Evolutionary conservation across 2,888 invertebrate genomes (phyloP).

Genomic region (Choreutis nemorana): DNA sequence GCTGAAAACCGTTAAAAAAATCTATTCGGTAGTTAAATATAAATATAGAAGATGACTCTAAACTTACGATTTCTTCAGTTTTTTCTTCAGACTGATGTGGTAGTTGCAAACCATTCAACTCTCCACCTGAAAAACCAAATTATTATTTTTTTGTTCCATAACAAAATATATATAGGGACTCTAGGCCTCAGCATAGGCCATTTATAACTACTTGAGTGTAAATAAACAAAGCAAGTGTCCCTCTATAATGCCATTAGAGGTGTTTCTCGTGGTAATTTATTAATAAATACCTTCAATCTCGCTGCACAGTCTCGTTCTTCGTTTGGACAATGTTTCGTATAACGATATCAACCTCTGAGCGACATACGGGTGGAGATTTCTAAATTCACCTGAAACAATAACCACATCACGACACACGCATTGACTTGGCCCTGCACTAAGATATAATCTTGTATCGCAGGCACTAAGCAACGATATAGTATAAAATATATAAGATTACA

Average conservation of each 20-base stretch:
- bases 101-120: constrained; percentile 37
- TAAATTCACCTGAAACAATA: constrained; percentile 72
- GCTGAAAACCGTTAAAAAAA: too few species aligned
- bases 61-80: constrained; percentile 55
- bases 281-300: constrained; percentile 55
- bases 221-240: too few species aligned
- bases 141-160: neutral
- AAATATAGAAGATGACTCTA: too few species aligned
- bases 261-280: neutral
- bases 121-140: constrained; percentile 28
- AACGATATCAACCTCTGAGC: constrained; percentile 92
- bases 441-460: too few species aligned
- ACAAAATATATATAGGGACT: neutral
- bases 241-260: too few species aligned
- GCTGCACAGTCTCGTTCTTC: constrained; percentile 74
- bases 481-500: too few species aligned
- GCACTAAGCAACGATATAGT: too few species aligned
- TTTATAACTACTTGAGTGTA: too few species aligned
- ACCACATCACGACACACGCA: too few species aligned
- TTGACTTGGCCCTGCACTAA: too few species aligned
- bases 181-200: neutral
- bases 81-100: constrained; percentile 53
- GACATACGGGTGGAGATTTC: constrained; percentile 93
- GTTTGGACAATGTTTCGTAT: constrained; percentile 90
- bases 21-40: too few species aligned